These are phyloP conservation scores for Teleogryllus oceanicus DNA, from an alignment of 2,888 invertebrate genomes.

Conservation along the genomic window DNA sequence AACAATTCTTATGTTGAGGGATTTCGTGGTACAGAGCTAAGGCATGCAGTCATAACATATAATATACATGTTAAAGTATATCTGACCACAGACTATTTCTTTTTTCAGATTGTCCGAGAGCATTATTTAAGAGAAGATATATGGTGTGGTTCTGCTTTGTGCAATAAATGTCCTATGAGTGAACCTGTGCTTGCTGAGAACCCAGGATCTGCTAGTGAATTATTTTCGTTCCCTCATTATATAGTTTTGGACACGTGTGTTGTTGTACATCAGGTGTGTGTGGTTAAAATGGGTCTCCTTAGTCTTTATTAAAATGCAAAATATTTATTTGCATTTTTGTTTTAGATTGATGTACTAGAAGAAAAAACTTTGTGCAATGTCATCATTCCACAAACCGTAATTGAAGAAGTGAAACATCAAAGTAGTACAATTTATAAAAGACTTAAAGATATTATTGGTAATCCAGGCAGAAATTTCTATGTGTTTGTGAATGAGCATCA, in stretches of 20 bases:
- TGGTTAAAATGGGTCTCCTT: not conserved
- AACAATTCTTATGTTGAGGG: too few relatives aligned
- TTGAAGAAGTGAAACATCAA: constrained; percentile 87
- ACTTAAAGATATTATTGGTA: constrained; percentile 75
- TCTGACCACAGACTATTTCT: not conserved
- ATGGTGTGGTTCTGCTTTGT: constrained; percentile 79
- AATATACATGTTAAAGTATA: too few relatives aligned
- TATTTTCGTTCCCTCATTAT: constrained; percentile 69
- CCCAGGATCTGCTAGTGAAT: constrained; percentile 57
- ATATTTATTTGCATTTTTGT: constrained; percentile 38
- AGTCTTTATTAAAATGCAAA: constrained; percentile 25
- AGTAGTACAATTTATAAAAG: constrained; percentile 86
- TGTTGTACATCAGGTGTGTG: constrained; percentile 75
- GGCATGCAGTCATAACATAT: too few relatives aligned
- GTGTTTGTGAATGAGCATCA: constrained; percentile 97
- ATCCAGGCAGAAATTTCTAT: constrained; percentile 77
- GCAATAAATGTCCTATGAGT: constrained; percentile 65
- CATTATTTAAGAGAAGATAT: constrained; percentile 95
- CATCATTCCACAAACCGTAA: constrained; percentile 83
- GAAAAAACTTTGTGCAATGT: constrained; percentile 80
- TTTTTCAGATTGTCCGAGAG: constrained; percentile 73
- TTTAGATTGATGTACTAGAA: constrained; percentile 83
- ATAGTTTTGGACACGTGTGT: constrained; percentile 90
- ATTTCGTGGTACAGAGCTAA: too few relatives aligned
- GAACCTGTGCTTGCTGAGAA: constrained; percentile 56